These are phyloP conservation scores for Argyrosomus japonicus DNA, from an alignment of 2,113 vertebrate species.

Conservation along the genomic window DNA sequence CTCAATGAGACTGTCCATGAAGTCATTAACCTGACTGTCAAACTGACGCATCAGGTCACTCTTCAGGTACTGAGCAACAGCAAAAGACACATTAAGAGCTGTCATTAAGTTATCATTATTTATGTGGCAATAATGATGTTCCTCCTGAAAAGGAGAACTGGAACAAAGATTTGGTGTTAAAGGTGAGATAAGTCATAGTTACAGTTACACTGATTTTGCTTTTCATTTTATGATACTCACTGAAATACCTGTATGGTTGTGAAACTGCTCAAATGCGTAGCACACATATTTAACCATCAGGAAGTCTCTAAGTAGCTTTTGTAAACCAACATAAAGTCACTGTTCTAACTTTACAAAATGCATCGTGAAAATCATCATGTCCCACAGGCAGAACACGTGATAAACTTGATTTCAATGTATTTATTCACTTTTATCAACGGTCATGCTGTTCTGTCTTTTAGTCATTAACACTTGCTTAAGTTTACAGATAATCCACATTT, in stretches of 20 bases:
- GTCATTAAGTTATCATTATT: background rate
- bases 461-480: background rate
- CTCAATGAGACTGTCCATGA: slow-evolving; percentile 92
- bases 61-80: slow-evolving; percentile 87
- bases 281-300: background rate
- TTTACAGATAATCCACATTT: background rate
- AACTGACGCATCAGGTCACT: slow-evolving; percentile 91
- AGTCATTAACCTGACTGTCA: slow-evolving; percentile 91
- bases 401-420: too few relatives aligned
- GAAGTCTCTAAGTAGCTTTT: background rate
- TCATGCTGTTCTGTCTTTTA: too few relatives aligned
- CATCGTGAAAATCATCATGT: too few relatives aligned
- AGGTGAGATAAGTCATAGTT: background rate
- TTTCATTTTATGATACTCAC: background rate
- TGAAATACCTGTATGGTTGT: background rate
- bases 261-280: background rate
- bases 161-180: background rate
- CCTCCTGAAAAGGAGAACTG: background rate
- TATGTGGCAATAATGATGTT: background rate
- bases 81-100: background rate
- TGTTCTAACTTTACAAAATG: background rate
- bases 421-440: too few relatives aligned
- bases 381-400: too few relatives aligned
- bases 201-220: background rate
- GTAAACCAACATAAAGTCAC: background rate